phyloP scores from a whole-genome alignment of 2,113 vertebrate genomes.

The Cyanistes caeruleus region DNA sequence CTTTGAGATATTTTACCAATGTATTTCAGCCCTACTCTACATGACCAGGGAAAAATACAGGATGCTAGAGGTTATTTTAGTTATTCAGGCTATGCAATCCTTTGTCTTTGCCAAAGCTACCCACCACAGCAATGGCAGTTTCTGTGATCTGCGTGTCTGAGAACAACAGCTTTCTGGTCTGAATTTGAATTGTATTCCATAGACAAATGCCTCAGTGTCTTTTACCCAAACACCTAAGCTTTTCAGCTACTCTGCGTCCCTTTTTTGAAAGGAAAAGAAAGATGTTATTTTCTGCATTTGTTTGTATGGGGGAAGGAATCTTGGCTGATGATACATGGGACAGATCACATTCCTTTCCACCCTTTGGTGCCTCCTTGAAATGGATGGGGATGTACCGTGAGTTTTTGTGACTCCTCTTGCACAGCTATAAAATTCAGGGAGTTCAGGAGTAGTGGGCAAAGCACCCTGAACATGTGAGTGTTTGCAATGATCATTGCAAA shows the following conservation, averaged over 20 bases:
- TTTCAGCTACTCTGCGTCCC: not conserved
- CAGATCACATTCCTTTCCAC: not conserved
- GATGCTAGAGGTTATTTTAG: not conserved
- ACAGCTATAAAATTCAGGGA: not conserved
- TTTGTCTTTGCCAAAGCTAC: not conserved
- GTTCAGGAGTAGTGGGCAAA: not conserved
- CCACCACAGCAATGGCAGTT: not conserved
- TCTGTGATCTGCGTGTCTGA: not conserved
- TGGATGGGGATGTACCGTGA: not conserved
- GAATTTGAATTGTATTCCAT: not conserved
- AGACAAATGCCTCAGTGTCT: not conserved
- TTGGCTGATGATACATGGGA: not conserved
- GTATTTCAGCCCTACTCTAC: not conserved
- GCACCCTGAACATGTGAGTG: not conserved
- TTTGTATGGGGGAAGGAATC: not conserved
- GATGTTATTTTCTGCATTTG: not conserved
- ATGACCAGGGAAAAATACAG: not conserved
- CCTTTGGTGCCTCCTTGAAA: not conserved
- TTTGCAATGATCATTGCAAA: not conserved
- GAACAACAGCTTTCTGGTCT: not conserved
- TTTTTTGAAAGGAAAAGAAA: not conserved
- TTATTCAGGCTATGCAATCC: not conserved
- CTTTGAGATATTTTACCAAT: not conserved
- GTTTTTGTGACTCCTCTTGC: not conserved
- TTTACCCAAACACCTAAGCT: not conserved